phyloP scores from a whole-genome alignment of 1,140 invertebrate species.

The Papilio helenus region DNA sequence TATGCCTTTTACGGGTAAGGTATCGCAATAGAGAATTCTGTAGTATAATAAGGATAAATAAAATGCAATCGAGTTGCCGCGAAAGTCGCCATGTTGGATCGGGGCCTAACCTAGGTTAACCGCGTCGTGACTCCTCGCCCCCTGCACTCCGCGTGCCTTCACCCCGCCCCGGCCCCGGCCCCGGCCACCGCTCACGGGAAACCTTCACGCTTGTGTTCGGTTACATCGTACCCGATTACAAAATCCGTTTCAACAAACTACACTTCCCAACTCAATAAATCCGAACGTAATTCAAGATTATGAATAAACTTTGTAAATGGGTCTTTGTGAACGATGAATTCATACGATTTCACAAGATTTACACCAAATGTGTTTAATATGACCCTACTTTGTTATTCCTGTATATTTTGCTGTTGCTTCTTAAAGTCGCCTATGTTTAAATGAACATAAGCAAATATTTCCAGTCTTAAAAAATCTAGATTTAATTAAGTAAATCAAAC shows the following conservation, averaged over 20 bases:
- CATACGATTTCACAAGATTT: not conserved
- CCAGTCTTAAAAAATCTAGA: too few species aligned
- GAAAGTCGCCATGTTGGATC: slow-evolving; percentile 60
- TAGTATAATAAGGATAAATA: slow-evolving; percentile 41
- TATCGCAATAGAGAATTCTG: slow-evolving; percentile 29
- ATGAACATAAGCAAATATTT: too few species aligned
- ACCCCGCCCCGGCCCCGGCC: slow-evolving; percentile 40
- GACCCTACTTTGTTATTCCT: not conserved
- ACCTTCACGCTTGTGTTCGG: slow-evolving; percentile 72
- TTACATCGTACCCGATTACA: slow-evolving; percentile 61
- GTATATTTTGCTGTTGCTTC: not conserved
- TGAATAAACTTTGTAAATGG: slow-evolving; percentile 32
- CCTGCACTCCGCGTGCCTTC: slow-evolving; percentile 43
- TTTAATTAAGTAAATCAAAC: not conserved
- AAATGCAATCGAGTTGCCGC: slow-evolving; percentile 47
- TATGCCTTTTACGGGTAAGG: not conserved
- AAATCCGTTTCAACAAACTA: slow-evolving; percentile 38
- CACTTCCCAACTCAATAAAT: slow-evolving; percentile 38
- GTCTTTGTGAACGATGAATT: slow-evolving; percentile 26
- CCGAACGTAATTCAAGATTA: slow-evolving; percentile 36
- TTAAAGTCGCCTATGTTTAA: too few species aligned
- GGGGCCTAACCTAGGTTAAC: slow-evolving; percentile 68
- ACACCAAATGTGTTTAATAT: not conserved
- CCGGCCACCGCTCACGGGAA: slow-evolving; percentile 64
- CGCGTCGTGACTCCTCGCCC: slow-evolving; percentile 72